Conservation (phyloP, 2,113 vertebrate species). For the Oryzias curvinotus region DNA sequence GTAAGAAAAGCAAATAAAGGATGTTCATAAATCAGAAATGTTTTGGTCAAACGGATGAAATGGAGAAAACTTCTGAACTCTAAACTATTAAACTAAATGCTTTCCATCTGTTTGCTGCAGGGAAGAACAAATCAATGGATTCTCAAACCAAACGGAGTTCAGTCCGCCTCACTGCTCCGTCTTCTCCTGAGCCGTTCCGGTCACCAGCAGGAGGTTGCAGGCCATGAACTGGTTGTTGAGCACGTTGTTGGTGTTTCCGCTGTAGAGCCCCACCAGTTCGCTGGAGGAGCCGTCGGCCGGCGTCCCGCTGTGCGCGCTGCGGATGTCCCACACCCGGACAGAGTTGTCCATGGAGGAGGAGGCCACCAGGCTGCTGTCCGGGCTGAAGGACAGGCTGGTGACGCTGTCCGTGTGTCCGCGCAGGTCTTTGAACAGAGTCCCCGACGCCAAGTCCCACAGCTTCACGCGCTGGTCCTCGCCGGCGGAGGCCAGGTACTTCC, state of each 20-base stretch:
- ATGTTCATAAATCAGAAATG: neutral
- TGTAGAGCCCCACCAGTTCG: constrained; percentile 92
- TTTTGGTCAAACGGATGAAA: constrained; percentile 10
- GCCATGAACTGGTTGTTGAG: constrained; percentile 97
- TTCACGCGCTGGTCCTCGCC: constrained; percentile 95
- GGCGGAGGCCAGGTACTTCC: constrained; percentile 91
- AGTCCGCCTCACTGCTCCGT: constrained; percentile 78
- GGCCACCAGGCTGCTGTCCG: constrained; percentile 91
- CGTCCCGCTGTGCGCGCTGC: constrained; percentile 80
- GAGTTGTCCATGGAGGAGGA: constrained; percentile 94
- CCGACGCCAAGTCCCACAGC: constrained; percentile 93
- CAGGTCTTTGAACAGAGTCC: constrained; percentile 90
- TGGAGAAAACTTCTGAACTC: neutral
- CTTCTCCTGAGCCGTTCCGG: constrained; percentile 89
- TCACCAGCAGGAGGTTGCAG: constrained; percentile 96
- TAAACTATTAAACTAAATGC: neutral
- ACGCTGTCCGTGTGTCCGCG: constrained; percentile 92
- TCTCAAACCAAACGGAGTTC: too few species aligned
- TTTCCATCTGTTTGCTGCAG: neutral
- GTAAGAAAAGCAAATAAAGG: neutral
- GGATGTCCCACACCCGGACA: constrained; percentile 94
- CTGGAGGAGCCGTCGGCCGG: constrained; percentile 87
- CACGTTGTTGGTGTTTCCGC: constrained; percentile 87
- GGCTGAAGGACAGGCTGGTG: constrained; percentile 94
- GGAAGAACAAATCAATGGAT: too few species aligned